These are phyloP conservation scores for Abramis brama DNA, from an alignment of 2,113 vertebrate genomes.

Conservation along the genomic window DNA sequence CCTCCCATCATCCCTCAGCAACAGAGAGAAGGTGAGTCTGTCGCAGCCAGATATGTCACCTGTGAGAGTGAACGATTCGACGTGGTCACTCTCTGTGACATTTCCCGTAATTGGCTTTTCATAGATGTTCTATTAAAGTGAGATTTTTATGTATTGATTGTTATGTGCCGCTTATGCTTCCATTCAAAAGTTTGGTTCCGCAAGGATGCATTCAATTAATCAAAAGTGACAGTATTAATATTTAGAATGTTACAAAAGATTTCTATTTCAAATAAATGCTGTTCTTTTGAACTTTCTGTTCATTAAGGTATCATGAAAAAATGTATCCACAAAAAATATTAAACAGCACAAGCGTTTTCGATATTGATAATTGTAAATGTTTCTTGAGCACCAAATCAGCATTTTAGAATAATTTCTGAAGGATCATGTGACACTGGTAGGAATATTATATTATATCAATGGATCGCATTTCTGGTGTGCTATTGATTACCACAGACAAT, in stretches of 20 bases:
- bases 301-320: no score
- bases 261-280: neutral
- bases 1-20: constrained; percentile 98
- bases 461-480: neutral
- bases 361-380: neutral
- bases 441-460: neutral
- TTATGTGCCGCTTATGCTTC: neutral
- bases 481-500: neutral
- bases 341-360: neutral
- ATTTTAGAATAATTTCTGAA: neutral
- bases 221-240: neutral
- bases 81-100: neutral
- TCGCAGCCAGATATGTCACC: neutral
- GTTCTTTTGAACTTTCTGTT: neutral
- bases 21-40: constrained; percentile 95
- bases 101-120: constrained; percentile 5
- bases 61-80: neutral
- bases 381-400: neutral
- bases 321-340: neutral
- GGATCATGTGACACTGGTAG: neutral
- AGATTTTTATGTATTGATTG: neutral
- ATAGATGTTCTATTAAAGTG: neutral
- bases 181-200: neutral
- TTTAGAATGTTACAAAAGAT: neutral
- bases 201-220: neutral